Conservation (phyloP, 2,797 vertebrate species). For the Pteronotus mesoamericanus region DNA sequence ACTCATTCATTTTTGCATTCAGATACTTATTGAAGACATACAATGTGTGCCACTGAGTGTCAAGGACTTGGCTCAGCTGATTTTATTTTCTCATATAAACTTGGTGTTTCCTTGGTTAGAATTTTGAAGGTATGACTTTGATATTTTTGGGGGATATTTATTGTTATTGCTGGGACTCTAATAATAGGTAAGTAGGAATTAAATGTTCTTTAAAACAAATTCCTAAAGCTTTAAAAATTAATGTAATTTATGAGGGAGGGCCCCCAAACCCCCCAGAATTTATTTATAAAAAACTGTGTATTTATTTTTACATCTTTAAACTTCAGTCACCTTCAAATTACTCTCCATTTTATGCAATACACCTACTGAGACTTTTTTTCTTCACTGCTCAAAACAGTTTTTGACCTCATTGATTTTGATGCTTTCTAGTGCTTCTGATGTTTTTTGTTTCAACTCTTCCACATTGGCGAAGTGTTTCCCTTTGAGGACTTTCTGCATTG, state of each 20-base stretch:
- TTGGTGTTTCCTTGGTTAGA: not conserved
- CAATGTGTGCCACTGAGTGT: not conserved
- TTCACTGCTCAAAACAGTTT: not conserved
- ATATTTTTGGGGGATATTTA: not conserved
- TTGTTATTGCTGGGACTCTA: not conserved
- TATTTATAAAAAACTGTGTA: not conserved
- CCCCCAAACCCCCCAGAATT: not conserved
- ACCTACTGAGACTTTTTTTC: not conserved
- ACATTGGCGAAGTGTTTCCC: not conserved
- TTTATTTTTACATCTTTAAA: not conserved
- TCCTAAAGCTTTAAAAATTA: not conserved
- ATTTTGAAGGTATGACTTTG: not conserved
- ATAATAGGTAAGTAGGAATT: not conserved
- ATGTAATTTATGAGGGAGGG: not conserved
- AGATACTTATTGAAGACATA: not conserved
- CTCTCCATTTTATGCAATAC: not conserved
- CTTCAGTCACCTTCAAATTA: not conserved
- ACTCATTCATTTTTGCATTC: not conserved
- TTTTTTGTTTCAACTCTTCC: not conserved
- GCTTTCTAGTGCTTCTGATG: not conserved
- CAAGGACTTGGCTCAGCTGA: not conserved
- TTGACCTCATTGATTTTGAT: not conserved
- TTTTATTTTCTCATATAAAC: not conserved
- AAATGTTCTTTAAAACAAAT: slow-evolving; percentile 32
- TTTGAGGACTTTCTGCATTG: not conserved